Base-by-base conservation (phyloP, 2,113 vertebrate species). In the Corythaeola cristata region DNA sequence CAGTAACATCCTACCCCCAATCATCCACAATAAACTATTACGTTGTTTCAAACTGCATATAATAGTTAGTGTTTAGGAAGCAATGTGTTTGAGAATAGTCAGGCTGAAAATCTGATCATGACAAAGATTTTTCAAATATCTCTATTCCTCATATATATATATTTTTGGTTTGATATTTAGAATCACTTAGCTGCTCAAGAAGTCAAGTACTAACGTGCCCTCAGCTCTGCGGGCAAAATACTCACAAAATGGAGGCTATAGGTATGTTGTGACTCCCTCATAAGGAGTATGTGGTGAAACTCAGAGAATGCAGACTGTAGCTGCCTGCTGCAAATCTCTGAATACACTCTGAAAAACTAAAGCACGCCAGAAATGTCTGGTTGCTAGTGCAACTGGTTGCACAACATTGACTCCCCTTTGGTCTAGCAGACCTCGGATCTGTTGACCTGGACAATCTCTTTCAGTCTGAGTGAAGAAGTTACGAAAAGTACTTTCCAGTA, bases 331-430 rank as follows among this genome's bases (percentile, higher is more conserved):
- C 83, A 96, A 75, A 71, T 89, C 78, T 96, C 92, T 68, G 89
- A 96, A 92, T 95, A 95, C 94, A 95, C 91, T 90, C 89, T 95
- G 88, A 94, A 83, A 93, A 95, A 75, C 77, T 59, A 89, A 96
- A 86, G 85, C 91, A 96, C 0, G 93, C 83, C 58, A 97, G 91
- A 91, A 95, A 97, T 97, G 90, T 96, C 87, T 96, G 87, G 35
- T 93, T 97, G 73, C 90, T 90, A 41, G 95, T 69, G 76, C 78
- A 94, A 95, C 95, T 81, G 93, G 94, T 97, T 97, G 93, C 79
- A 93, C 95, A 95, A 85, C 93, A 67, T 76, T 92, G 85, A 78
- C 84, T 96, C 89, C 72, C 67, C 84, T 83, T 96, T 92, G 93
- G 93, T 94, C 62, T 90, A 28, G 49, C 73, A 90, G 81, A 83